phyloP scores from a whole-genome alignment of 2,797 vertebrate genomes.

The Coluber constrictor region DNA sequence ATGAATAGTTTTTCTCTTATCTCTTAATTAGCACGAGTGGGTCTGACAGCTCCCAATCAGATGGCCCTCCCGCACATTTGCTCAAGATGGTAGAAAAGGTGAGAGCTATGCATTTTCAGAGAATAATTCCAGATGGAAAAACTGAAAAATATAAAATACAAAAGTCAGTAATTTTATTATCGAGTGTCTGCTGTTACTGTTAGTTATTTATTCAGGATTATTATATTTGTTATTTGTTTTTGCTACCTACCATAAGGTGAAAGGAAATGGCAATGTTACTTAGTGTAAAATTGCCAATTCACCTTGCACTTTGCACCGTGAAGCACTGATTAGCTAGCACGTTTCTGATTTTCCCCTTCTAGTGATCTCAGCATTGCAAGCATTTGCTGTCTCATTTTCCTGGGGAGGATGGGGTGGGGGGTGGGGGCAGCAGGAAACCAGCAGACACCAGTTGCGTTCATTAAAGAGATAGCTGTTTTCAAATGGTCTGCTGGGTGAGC shows the following conservation, averaged over 20 bases:
- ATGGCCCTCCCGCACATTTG: constrained; percentile 76
- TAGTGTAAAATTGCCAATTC: neutral
- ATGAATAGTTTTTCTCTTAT: neutral
- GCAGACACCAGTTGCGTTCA: neutral
- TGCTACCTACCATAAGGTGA: neutral
- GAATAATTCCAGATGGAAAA: rapidly evolving
- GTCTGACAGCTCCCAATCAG: constrained; percentile 87
- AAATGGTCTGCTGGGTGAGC: neutral
- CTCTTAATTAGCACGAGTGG: constrained; percentile 82
- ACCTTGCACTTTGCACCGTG: neutral
- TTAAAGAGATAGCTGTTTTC: neutral
- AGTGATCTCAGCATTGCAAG: neutral
- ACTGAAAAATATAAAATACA: neutral
- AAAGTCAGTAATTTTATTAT: neutral
- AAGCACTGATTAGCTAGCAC: neutral
- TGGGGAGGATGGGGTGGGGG: neutral
- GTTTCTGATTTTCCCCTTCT: neutral
- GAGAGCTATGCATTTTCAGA: neutral
- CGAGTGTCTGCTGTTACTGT: too few species aligned
- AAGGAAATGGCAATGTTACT: neutral
- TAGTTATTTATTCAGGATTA: neutral
- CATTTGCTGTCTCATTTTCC: neutral
- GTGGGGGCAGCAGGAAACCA: neutral
- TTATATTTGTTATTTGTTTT: neutral
- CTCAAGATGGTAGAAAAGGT: constrained; percentile 54